Conservation (phyloP, 2,888 invertebrate species). For the Microchrysa polita region DNA sequence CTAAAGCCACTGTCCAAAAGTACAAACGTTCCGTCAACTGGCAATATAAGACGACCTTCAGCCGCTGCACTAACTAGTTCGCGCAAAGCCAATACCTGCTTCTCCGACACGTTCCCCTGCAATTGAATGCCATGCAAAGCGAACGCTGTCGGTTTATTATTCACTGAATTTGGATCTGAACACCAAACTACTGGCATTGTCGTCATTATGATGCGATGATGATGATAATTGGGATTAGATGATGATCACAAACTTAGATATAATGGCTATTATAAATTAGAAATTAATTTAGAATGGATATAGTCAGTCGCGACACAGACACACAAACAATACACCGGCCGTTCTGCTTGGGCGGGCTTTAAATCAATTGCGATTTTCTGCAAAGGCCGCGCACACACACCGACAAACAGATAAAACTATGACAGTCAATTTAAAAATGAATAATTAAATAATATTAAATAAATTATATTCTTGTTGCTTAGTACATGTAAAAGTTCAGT, state of each 20-base stretch:
- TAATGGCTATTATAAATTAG: constrained; percentile 32
- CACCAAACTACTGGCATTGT: constrained; percentile 65
- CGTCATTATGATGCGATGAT: constrained; percentile 59
- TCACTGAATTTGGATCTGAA: constrained; percentile 64
- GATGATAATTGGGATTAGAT: constrained; percentile 12
- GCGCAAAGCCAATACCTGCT: constrained; percentile 63
- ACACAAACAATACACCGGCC: constrained; percentile 13
- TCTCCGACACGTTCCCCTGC: constrained; percentile 64
- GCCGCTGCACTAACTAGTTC: constrained; percentile 64
- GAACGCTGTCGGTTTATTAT: constrained; percentile 64
- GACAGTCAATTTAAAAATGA: constrained; percentile 11
- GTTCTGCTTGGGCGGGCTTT: constrained; percentile 22
- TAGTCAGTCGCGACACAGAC: neutral
- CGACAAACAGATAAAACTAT: neutral
- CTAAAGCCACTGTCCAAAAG: constrained; percentile 63
- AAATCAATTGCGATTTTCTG: neutral
- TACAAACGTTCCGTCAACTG: constrained; percentile 64
- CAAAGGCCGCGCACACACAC: too few species aligned
- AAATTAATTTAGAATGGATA: constrained; percentile 30
- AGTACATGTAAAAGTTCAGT: constrained; percentile 34
- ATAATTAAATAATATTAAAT: constrained; percentile 38
- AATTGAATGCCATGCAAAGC: constrained; percentile 64
- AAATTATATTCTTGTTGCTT: constrained; percentile 28
- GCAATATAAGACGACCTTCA: constrained; percentile 64
- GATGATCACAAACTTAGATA: constrained; percentile 26